phyloP scores from a whole-genome alignment of 1,140 invertebrate genomes.

The Lordiphosa mommai region DNA sequence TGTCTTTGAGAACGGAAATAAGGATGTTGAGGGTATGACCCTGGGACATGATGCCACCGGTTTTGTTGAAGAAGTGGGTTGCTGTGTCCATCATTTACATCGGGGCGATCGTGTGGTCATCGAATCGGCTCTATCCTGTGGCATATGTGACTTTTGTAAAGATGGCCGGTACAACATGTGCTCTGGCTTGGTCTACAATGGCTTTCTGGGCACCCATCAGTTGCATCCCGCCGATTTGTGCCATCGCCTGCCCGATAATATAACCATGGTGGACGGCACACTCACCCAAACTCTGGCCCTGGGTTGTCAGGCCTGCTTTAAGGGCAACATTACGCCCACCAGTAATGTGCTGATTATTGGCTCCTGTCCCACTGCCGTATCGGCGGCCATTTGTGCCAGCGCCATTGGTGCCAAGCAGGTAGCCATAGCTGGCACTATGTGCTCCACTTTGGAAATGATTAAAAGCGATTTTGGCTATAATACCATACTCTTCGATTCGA shows the following conservation, averaged over 20 bases:
- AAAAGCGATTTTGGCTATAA: constrained; percentile 38
- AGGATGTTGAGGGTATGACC: constrained; percentile 39
- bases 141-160: constrained; percentile 65
- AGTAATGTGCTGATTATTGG: constrained; percentile 66
- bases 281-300: constrained; percentile 56
- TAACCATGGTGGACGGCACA: constrained; percentile 53
- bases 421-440: constrained; percentile 35
- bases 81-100: constrained; percentile 42
- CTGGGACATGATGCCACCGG: constrained; percentile 69
- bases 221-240: constrained; percentile 66
- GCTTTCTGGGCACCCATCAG: constrained; percentile 53
- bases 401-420: constrained; percentile 60
- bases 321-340: constrained; percentile 45
- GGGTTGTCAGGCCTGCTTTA: constrained; percentile 67
- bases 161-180: constrained; percentile 63
- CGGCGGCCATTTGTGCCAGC: constrained; percentile 50
- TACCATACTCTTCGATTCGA: constrained; percentile 37
- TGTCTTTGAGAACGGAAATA: constrained; percentile 55
- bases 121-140: constrained; percentile 63
- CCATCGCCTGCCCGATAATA: constrained; percentile 44
- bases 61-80: constrained; percentile 48
- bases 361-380: constrained; percentile 41
- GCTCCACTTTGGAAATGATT: constrained; percentile 19
- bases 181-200: constrained; percentile 50
- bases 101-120: constrained; percentile 63